Base-by-base conservation (phyloP, 2,113 vertebrate species). In the Oophaga pumilio region DNA sequence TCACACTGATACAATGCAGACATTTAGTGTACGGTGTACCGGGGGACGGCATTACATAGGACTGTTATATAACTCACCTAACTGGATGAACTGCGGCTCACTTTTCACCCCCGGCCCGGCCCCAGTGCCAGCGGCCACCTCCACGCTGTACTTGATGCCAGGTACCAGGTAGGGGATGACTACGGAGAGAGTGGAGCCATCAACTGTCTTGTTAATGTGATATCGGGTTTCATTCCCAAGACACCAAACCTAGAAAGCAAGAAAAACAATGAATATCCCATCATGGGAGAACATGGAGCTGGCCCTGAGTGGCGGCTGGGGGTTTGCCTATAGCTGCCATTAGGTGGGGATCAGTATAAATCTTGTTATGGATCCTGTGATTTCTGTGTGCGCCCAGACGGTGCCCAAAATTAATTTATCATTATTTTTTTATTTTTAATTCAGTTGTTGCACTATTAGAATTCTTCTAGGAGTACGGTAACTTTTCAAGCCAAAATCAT, bases 151-250 rank as follows among this genome's bases (percentile, higher is more conserved):
- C 28, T 96, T 95, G 91, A 99, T 93, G 17, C 98, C 98, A 0
- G 97, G 96, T 82, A 96, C 95, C 82, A 99, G 92, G 57, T 95
- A 96, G 8, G 97, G 96, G 78, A 99, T 98, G 90, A 97, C 92
- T 33, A 97, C 93, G 1, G 97, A 98, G 7, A 97, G 94, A 43
- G 97, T 97, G 22, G 95, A 94, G 14, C 97, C 97, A 1, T 98
- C 97, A 7, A 99, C 98, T 0, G 97, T 97, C 80, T 96, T 97
- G 94, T 99, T 99, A 66, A 99, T 96, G 60, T 99, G 98, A 92
- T 97, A 99, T 14, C 96, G 91, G 52, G 96, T 99, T 91, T 99
- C 98, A 74, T 99, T 99, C 85, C 98, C 98, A 79, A 99, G 94
- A 91, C 98, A 99, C 98, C 98, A 99, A 87, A 99, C 95, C 98